These are phyloP conservation scores for Melinaea marsaeus DNA, from an alignment of 2,888 invertebrate species.

Conservation along the genomic window DNA sequence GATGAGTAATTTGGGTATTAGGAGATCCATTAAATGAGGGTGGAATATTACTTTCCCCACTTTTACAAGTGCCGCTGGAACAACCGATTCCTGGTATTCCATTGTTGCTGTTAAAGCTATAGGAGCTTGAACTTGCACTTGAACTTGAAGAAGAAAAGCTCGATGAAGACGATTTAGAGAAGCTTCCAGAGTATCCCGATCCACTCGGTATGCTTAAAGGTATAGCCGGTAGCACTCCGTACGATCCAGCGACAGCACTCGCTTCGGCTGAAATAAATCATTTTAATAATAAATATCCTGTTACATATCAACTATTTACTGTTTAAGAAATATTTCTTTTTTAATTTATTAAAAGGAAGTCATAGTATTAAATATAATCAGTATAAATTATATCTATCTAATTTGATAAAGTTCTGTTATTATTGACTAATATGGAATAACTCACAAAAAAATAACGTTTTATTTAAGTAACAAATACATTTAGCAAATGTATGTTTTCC, in stretches of 20 bases:
- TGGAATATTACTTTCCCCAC: slow-evolving; percentile 28
- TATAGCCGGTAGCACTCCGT: slow-evolving; percentile 41
- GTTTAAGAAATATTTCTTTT: too few relatives aligned
- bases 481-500: too few relatives aligned
- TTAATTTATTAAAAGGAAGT: too few relatives aligned
- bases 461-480: too few relatives aligned
- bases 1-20: slow-evolving; percentile 22
- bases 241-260: slow-evolving; percentile 51
- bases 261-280: slow-evolving; percentile 42
- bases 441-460: too few relatives aligned
- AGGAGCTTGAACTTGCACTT: slow-evolving; percentile 64
- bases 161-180: slow-evolving; percentile 63
- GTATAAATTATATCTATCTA: too few relatives aligned
- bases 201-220: slow-evolving; percentile 50
- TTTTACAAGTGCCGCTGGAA: slow-evolving; percentile 36
- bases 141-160: slow-evolving; percentile 66
- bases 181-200: slow-evolving; percentile 64
- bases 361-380: too few relatives aligned
- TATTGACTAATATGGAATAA: too few relatives aligned
- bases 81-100: slow-evolving; percentile 27
- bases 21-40: slow-evolving; percentile 23
- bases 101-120: slow-evolving; percentile 50
- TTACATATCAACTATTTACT: too few relatives aligned
- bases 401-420: too few relatives aligned
- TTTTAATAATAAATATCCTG: slow-evolving; percentile 3